These are phyloP conservation scores for Dryobota labecula DNA, from an alignment of 2,888 invertebrate genomes.

Conservation along the genomic window DNA sequence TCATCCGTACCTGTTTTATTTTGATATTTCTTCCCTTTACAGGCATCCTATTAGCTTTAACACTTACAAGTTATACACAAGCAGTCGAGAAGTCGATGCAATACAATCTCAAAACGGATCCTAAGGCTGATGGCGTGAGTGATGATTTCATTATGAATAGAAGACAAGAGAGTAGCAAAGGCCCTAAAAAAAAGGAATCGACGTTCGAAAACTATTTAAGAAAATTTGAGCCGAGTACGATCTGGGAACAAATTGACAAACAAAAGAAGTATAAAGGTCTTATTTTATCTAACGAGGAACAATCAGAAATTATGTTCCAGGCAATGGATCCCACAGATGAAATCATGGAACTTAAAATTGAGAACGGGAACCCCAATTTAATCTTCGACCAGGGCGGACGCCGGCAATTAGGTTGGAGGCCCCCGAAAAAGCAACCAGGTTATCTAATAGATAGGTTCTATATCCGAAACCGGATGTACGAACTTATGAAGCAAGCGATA, in stretches of 20 bases:
- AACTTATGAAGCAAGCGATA: slow-evolving; percentile 79
- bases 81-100: background rate
- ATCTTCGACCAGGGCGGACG: slow-evolving; percentile 60
- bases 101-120: background rate
- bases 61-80: slow-evolving; percentile 15
- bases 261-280: slow-evolving; percentile 54
- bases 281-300: slow-evolving; percentile 60
- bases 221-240: slow-evolving; percentile 69
- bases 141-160: background rate
- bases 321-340: slow-evolving; percentile 75
- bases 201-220: slow-evolving; percentile 51
- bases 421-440: background rate
- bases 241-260: slow-evolving; percentile 71
- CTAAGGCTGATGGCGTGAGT: background rate
- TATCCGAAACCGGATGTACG: slow-evolving; percentile 69
- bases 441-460: slow-evolving; percentile 56
- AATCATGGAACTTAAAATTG: slow-evolving; percentile 70
- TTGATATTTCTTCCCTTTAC: background rate
- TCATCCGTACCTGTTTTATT: background rate
- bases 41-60: slow-evolving; percentile 33
- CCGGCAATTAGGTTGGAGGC: slow-evolving; percentile 59
- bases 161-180: background rate
- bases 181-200: slow-evolving; percentile 52
- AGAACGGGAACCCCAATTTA: slow-evolving; percentile 56
- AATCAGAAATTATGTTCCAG: slow-evolving; percentile 67